Base-by-base conservation (phyloP, 2,888 invertebrate species). In the Eupsilia transversa region DNA sequence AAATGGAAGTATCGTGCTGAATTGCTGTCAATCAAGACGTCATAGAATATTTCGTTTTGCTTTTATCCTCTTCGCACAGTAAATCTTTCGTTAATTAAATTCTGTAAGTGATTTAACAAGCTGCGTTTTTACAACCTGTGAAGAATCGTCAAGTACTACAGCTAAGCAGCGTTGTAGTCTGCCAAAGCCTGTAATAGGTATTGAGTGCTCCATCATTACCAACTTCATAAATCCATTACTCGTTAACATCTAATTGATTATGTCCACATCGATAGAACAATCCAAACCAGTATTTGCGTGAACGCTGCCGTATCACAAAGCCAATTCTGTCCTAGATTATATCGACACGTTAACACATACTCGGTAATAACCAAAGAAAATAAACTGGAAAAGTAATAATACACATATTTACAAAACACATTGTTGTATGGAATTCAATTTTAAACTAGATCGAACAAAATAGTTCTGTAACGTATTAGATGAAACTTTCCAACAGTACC, bases 211-310 rank as follows among this genome's bases (percentile, higher is more conserved):
- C n/a, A 84, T 72, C 66, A 69, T 72, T 66, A 80, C 61, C 27
- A 70, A 63, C 61, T 61, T 76, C 72, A 72, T 72, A 72, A 52
- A 67, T 76, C 41, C 38, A 72, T 76, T 61, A 77, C 69, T 80
- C 66, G 81, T 74, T 84, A 70, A 72, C 81, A 77, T 77, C 77
- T 72, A 82, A 84, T 81, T 84, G 77, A 77, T 80, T 80, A 72
- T 68, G 66, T 60, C 59, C 63, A 72, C 72, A 59, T 66, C 30
- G 61, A 71, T 57, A 41, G 52, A 66, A 61, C 59, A 76, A 84
- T 72, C 27, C 54, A 70, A 80, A 72, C 70, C 52, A 75, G 65
- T 75, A 80, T 81, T 81, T 38, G 66, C 66, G 57, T 61, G 56
- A 72, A 57, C 54, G 46, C 43, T 49, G 52, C 57, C 57, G 63